phyloP scores from a whole-genome alignment of 2,113 vertebrate species.

The Hydrolagus affinis region DNA sequence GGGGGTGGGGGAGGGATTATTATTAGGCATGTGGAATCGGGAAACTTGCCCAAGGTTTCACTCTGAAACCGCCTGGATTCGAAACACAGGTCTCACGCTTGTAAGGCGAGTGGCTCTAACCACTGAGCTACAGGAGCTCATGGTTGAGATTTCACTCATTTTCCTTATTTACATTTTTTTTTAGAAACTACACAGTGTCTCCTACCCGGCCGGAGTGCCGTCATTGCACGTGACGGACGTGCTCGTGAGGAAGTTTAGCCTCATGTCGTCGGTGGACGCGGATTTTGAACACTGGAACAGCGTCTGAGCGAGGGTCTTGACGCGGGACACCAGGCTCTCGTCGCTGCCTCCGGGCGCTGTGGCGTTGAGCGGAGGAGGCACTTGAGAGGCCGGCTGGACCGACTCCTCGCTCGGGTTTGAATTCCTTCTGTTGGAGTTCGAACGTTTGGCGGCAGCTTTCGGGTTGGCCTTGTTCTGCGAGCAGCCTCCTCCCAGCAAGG shows the following conservation, averaged over 20 bases:
- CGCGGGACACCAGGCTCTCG: constrained; percentile 19
- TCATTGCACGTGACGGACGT: constrained; percentile 54
- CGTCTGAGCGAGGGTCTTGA: constrained; percentile 37
- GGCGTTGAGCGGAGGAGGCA: constrained; percentile 34
- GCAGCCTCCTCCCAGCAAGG: constrained; percentile 47
- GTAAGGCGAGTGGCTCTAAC: no score
- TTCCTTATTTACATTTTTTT: neutral
- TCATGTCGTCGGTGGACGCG: constrained; percentile 51
- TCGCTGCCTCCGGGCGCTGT: constrained; percentile 39
- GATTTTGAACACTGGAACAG: constrained; percentile 33
- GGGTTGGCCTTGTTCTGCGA: constrained; percentile 52
- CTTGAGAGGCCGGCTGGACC: constrained; percentile 38
- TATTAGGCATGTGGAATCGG: no score
- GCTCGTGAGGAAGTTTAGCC: constrained; percentile 58
- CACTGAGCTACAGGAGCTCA: no score
- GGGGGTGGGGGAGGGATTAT: no score
- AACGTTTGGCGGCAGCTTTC: constrained; percentile 42
- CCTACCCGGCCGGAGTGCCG: constrained; percentile 57
- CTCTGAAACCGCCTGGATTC: no score
- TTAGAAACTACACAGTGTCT: neutral
- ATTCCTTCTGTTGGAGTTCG: constrained; percentile 40
- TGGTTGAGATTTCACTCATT: neutral
- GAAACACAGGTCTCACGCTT: no score
- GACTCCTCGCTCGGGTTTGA: constrained; percentile 40
- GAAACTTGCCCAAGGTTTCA: no score